Evolutionary conservation across 2,888 invertebrate species (phyloP).

Genomic region (Gymnoscelis rufifasciata): DNA sequence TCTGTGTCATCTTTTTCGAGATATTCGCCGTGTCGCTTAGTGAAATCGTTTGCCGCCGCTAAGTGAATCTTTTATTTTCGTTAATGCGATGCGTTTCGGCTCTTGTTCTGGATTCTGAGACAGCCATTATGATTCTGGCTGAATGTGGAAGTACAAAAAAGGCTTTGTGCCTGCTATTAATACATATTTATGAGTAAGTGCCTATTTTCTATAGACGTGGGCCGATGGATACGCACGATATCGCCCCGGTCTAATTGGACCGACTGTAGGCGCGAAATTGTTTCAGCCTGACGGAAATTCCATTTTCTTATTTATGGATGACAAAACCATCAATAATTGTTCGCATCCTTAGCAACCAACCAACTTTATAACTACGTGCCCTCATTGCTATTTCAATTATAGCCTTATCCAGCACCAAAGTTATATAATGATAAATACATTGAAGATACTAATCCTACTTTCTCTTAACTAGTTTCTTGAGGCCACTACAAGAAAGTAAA

Average conservation of each 20-base stretch:
- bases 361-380: conserved; percentile 25
- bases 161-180: conserved; percentile 70
- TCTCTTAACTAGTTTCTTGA: conserved; percentile 76
- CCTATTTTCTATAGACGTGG: conserved; percentile 72
- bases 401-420: conserved; percentile 33
- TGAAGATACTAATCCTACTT: conserved; percentile 73
- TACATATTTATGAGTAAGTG: conserved; percentile 76
- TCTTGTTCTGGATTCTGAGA: conserved; percentile 73
- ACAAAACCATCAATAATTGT: conserved; percentile 37
- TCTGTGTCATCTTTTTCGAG: conserved; percentile 60
- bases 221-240: conserved; percentile 73
- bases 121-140: conserved; percentile 75
- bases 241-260: conserved; percentile 66
- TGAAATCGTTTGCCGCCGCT: conserved; percentile 50
- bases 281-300: conserved; percentile 54
- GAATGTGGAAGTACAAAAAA: conserved; percentile 74
- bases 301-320: conserved; percentile 40
- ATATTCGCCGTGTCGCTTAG: conserved; percentile 66
- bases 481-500: conserved; percentile 77
- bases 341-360: conserved; percentile 23
- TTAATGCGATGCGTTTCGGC: conserved; percentile 71
- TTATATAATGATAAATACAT: conserved; percentile 66
- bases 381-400: conserved; percentile 27
- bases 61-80: conserved; percentile 64
- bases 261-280: conserved; percentile 66